Evolutionary conservation across 2,113 vertebrate genomes (phyloP).

Genomic region (Cyphomyrus discorhynchus): DNA sequence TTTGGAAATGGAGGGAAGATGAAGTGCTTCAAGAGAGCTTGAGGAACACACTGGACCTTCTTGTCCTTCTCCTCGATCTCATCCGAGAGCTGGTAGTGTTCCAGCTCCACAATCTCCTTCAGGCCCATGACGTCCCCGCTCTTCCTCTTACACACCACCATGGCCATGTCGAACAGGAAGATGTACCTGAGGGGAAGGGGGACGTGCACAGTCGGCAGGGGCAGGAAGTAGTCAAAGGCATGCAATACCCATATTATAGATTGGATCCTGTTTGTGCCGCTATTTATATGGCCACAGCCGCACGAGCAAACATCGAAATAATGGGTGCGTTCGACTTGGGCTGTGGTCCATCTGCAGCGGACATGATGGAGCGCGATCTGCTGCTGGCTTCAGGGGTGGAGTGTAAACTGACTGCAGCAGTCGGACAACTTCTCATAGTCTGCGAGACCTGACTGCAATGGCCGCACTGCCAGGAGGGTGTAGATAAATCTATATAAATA

Average conservation of each 20-base stretch:
- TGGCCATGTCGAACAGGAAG: constrained; percentile 86
- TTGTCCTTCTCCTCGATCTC: constrained; percentile 72
- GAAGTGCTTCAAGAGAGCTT: not conserved
- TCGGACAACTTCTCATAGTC: too few relatives aligned
- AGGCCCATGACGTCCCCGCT: constrained; percentile 79
- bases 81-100: constrained; percentile 74
- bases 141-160: constrained; percentile 86
- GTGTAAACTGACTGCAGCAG: too few relatives aligned
- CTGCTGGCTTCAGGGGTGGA: too few relatives aligned
- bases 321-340: too few relatives aligned
- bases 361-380: too few relatives aligned
- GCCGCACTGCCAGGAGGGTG: too few relatives aligned
- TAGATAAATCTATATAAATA: too few relatives aligned
- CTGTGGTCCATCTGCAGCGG: too few relatives aligned
- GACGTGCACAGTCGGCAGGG: constrained; percentile 42
- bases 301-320: not conserved
- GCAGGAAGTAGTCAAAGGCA: not conserved
- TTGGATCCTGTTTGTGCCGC: not conserved
- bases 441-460: too few relatives aligned
- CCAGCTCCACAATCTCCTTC: constrained; percentile 76
- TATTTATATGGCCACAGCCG: not conserved
- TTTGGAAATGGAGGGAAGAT: not conserved
- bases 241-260: not conserved
- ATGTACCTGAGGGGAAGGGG: constrained; percentile 65
- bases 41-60: constrained; percentile 62